Evolutionary conservation across 2,888 invertebrate species (phyloP), one percentile per base, ranked within the genome.

Genomic region (Lobophora halterata): DNA sequence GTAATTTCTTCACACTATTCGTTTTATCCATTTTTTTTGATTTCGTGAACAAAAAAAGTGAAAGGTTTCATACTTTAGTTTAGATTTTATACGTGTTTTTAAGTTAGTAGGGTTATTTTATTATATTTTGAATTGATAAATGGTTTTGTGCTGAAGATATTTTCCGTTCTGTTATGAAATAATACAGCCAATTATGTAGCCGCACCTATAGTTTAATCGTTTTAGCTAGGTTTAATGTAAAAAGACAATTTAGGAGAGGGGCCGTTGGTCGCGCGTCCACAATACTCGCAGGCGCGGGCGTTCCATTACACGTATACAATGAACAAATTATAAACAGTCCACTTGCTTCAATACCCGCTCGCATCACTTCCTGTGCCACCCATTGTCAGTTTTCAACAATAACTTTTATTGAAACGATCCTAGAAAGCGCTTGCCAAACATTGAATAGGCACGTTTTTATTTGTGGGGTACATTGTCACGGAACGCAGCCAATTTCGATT

Each of bases 271-370:
- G 63, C 63, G 60, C 59, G 60, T 51, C 50, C 58, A 61, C 82
- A 85, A 85, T 74, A 70, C 58, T 50, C 66, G 57, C 58, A 50
- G 59, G 56, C 60, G 72, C 74, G 68, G 79, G 77, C 79, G 78
- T 75, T 77, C 73, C 73, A 73, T 78, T 76, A 72, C 66, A 55
- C 55, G 60, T 46, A 58, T 66, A 86, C 85, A 87, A 86, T 82
- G 74, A 65, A 79, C 85, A 81, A 85, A 87, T 87, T 86, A 86
- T 87, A 85, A 85, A 85, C 87, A 87, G 81, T 79, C 78, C 83
- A 85, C 85, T 86, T 82, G 82, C 79, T 67, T 69, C 79, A 75
- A 79, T 76, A 80, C 79, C 72, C 72, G 64, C 71, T 71, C 80
- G 71, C 79, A 80, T 80, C 81, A 79, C 80, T 86, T 87, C 87